These are phyloP conservation scores for Hafferia zeledoni DNA, from an alignment of 2,797 vertebrate genomes.

Conservation along the genomic window DNA sequence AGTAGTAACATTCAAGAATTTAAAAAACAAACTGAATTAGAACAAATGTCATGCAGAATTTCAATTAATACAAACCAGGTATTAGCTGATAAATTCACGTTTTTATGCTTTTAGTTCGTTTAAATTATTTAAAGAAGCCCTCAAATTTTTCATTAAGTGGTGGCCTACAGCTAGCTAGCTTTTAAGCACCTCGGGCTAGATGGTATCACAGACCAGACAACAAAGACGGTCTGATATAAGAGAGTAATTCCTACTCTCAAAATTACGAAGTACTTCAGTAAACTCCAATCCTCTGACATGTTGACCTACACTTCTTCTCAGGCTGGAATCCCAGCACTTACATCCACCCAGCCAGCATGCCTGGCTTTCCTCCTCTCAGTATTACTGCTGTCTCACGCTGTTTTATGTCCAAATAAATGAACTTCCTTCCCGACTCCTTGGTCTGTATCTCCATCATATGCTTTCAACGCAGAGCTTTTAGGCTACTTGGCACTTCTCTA, in stretches of 20 bases:
- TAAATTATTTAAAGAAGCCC: background rate
- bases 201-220: background rate
- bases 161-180: background rate
- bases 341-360: fast-evolving
- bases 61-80: background rate
- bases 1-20: background rate
- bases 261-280: background rate
- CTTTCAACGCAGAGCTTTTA: background rate
- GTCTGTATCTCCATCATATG: background rate
- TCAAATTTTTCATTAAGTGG: background rate
- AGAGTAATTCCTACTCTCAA: background rate
- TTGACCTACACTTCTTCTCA: background rate
- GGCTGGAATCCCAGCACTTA: fast-evolving
- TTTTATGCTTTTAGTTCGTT: background rate
- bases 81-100: fast-evolving
- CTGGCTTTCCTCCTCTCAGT: fast-evolving
- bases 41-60: background rate
- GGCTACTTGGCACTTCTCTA: background rate
- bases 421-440: background rate
- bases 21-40: background rate
- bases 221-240: background rate
- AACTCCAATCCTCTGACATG: background rate
- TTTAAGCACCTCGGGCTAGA: background rate
- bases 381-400: background rate
- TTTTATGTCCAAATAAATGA: background rate